phyloP scores from a whole-genome alignment of 2,797 vertebrate genomes.

The Chromis chromis region DNA sequence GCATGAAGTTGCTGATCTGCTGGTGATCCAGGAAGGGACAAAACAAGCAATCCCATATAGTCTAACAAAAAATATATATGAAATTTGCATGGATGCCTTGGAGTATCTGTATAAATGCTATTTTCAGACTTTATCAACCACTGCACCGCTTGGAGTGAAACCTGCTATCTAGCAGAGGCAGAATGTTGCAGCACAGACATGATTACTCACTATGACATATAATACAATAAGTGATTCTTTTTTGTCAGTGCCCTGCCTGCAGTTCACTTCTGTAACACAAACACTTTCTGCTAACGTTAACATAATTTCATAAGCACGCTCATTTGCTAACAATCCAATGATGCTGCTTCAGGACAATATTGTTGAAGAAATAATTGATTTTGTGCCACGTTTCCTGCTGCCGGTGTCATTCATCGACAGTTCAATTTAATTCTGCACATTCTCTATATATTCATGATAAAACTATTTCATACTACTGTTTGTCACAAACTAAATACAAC shows the following conservation, averaged over 20 bases:
- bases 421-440: too few species aligned
- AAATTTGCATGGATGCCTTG: too few species aligned
- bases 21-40: background rate
- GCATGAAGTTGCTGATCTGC: background rate
- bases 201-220: background rate
- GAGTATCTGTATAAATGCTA: background rate
- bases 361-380: background rate
- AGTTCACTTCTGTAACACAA: background rate
- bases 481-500: too few species aligned
- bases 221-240: background rate
- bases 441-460: too few species aligned
- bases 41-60: background rate
- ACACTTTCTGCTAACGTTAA: background rate
- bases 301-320: background rate
- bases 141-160: background rate
- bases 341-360: background rate
- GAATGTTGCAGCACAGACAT: slow-evolving; percentile 1
- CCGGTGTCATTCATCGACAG: background rate
- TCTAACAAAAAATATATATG: background rate
- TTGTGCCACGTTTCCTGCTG: background rate
- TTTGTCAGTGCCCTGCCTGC: background rate
- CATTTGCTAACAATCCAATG: background rate
- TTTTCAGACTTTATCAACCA: background rate
- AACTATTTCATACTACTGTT: too few species aligned
- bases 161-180: background rate